Base-by-base conservation (phyloP, 2,797 vertebrate genomes). In the Coregonus suidteri region DNA sequence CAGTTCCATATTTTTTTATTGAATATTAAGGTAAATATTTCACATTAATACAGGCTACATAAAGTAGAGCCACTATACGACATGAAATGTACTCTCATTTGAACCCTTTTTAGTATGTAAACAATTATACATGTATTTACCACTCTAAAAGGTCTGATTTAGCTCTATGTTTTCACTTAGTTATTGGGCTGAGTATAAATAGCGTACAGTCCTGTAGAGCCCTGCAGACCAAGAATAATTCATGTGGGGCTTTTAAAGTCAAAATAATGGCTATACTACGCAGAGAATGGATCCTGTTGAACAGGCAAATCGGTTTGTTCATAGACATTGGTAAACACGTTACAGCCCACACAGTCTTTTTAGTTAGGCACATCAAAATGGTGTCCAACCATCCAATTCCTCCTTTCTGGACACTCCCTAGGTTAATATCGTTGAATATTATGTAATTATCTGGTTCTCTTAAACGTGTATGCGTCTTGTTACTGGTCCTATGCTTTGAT, bases 21-120 rank as follows among this genome's bases (percentile, higher is more conserved):
- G 95, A 96, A 95, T 96, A 95, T 94, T 96, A 95, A 94, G 95
- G 95, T 95, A 95, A 95, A 95, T 96, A 94, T 95, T 96, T 96
- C 95, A 96, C 95, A 96, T 96, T 95, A 94, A 95, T 95, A 96
- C 94, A 96, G 95, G 94, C 96, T 95, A 96, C 94, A 94, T 95
- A 94, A 94, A 94, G 95, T 95, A 93, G 93, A 95, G 95, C 95
- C 94, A 93, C 94, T 96, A 94, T 92, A 95, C 88, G 91, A 95
- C 95, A 95, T 91, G 94, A 94, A 95, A 93, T 94, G 95, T 94
- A 95, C 93, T 95, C 93, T 94, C 91, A 90, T 93, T 93, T 94
- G 87, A 91, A 94, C 93, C 92, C 94, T 94, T 93, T 91, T 91
- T 93, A 93, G 94, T 94, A 93, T 93, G 93, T 95, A 95, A 96